These are phyloP conservation scores for Stegophylla sp. DNA, from an alignment of 2,888 invertebrate species.

Conservation along the genomic window DNA sequence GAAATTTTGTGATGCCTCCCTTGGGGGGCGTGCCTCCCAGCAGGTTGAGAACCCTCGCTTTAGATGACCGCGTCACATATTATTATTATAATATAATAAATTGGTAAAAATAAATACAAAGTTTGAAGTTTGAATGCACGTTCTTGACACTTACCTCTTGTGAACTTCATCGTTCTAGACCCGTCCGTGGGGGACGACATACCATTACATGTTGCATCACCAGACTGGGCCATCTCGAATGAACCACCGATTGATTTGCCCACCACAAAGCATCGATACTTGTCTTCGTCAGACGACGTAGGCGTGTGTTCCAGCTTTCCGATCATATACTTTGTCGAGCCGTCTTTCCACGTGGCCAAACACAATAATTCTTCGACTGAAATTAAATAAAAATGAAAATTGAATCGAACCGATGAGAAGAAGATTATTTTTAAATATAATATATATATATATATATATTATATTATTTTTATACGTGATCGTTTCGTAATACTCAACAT, in stretches of 20 bases:
- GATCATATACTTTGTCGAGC: constrained; percentile 79
- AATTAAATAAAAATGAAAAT: constrained; percentile 59
- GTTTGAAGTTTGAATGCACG: not conserved
- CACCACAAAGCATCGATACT: constrained; percentile 84
- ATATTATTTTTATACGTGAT: too few relatives aligned
- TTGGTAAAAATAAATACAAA: too few relatives aligned
- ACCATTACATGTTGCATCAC: constrained; percentile 81
- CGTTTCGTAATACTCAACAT: too few relatives aligned
- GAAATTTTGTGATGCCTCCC: too few relatives aligned
- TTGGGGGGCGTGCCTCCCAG: too few relatives aligned
- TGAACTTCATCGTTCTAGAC: constrained; percentile 78
- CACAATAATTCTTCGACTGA: constrained; percentile 82
- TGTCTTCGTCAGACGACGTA: constrained; percentile 74
- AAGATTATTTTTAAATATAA: too few relatives aligned
- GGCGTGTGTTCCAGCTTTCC: constrained; percentile 75
- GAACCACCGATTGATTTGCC: constrained; percentile 67
- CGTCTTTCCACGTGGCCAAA: constrained; percentile 84
- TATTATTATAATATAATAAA: too few relatives aligned
- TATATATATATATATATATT: too few relatives aligned
- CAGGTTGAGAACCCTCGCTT: too few relatives aligned
- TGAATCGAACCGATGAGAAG: constrained; percentile 8
- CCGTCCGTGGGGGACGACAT: constrained; percentile 79
- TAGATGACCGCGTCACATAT: too few relatives aligned
- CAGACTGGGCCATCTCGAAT: constrained; percentile 78
- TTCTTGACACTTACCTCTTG: constrained; percentile 71